Percentiles rank a stretch among this genome's conserved stretches.
Evolutionary conservation across 2,888 invertebrate species (phyloP).

Genomic region (Epinotia demarniana): DNA sequence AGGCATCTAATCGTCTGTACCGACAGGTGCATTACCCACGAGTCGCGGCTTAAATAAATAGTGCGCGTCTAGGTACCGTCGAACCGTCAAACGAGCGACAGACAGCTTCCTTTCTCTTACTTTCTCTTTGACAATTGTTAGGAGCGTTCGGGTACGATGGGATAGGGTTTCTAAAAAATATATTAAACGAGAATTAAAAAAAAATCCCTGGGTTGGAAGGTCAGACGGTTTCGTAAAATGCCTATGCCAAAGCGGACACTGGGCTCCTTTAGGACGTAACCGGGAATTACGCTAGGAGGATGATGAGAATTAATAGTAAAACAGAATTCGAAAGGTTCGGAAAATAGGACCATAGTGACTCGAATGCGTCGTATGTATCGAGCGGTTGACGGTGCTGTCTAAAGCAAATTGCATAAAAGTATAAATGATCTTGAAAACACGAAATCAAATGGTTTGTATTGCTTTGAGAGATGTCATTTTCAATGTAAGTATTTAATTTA

Average conservation of each 20-base stretch:
- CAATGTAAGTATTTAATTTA: not conserved
- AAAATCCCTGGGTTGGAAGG: no score
- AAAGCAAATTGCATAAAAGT: not conserved
- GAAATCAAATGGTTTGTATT: not conserved
- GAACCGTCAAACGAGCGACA: conserved; percentile 44
- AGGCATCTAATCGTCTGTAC: conserved; percentile 8
- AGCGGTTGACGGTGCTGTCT: not conserved
- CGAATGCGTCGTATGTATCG: not conserved
- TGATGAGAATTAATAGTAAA: not conserved
- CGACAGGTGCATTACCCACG: conserved; percentile 22
- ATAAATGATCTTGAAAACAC: not conserved
- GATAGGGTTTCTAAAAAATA: conserved; percentile 4
- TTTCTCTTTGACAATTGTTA: conserved; percentile 59
- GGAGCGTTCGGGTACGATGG: conserved; percentile 33
- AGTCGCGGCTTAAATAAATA: conserved; percentile 33
- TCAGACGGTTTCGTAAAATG: no score
- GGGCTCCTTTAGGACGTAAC: no score
- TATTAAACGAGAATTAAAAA: not conserved
- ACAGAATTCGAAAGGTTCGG: not conserved
- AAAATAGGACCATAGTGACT: not conserved
- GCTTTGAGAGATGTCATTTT: not conserved
- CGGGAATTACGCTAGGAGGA: no score
- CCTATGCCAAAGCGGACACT: no score
- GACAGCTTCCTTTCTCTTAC: conserved; percentile 58
- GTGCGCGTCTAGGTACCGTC: conserved; percentile 23